Conservation (phyloP, 2,113 vertebrate genomes). For the Dryoscopus gambensis region DNA sequence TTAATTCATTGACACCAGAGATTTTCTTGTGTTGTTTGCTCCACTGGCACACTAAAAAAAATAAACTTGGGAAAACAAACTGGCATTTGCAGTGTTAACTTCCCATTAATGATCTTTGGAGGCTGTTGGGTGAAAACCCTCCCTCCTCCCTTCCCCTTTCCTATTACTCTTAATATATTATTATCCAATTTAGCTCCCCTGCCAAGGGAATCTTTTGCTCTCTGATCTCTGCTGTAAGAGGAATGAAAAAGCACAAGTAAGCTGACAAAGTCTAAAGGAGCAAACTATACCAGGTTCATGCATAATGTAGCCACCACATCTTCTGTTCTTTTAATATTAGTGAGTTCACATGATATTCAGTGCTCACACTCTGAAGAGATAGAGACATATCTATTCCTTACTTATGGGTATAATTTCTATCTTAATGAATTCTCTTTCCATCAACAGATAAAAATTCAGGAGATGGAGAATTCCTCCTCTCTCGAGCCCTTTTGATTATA, state of each 20-base stretch:
- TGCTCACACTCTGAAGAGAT: background rate
- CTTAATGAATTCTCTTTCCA: background rate
- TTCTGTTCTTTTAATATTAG: conserved; percentile 37
- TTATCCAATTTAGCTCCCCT: conserved; percentile 23
- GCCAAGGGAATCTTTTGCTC: conserved; percentile 22
- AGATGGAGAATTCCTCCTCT: background rate
- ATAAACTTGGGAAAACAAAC: background rate
- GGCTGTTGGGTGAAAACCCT: background rate
- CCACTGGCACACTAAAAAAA: background rate
- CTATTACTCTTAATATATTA: background rate
- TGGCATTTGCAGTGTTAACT: background rate
- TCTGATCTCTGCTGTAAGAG: conserved; percentile 30
- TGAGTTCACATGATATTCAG: background rate
- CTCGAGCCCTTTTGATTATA: background rate
- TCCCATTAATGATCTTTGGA: background rate
- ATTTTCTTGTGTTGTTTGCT: background rate
- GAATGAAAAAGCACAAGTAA: conserved; percentile 22
- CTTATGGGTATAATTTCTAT: background rate
- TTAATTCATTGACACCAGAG: background rate
- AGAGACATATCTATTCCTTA: conserved; percentile 1
- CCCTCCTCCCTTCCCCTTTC: background rate
- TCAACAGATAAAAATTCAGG: background rate
- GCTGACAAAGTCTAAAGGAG: conserved; percentile 33
- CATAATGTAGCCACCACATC: conserved; percentile 42
- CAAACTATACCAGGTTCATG: conserved; percentile 10